Base-by-base conservation (phyloP, 2,888 invertebrate genomes). In the Eupeodes luniger region DNA sequence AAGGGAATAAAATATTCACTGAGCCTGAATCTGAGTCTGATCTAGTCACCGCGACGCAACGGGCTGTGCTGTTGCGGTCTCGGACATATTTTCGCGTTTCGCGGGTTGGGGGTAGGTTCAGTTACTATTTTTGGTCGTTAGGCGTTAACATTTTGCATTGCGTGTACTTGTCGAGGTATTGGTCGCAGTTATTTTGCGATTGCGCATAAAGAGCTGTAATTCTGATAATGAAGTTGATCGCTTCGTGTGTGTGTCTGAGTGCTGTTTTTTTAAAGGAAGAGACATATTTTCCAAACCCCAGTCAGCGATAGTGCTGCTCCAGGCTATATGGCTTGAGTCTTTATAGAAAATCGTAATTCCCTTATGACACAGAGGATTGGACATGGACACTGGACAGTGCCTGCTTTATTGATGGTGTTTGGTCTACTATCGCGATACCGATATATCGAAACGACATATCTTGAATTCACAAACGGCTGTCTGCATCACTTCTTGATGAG, bases 1-100 rank as follows among this genome's bases (percentile, higher is more conserved):
- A 87, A 84, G 84, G 84, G 81, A 77, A 84, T 77, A 88, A 88
- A 81, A 77, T 84, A 88, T 88, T 88, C 87, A 87, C 49, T 74
- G 79, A 83, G 72, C 40, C 61, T 69, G 55, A 27, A 2, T 27
- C 49, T 74, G 79, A 3, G 14, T 66, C 47, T 66, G 49, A 27
- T 66, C 14, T 49, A 27, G 27, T 7, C 62, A 12, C 19, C 2
- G 19, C 14, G 19, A 19, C 2, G 19, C 14, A 9, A 19, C 16
- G 55, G 19, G 19, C 51, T n/a, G 27, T 57, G 57, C 19, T 36
- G 70, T 62, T 49, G 76, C 62, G 55, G 69, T 51, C 7, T 51
- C n/a, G n/a, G 14, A 36, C 14, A 5, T 14, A 27, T 27, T 3
- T 27, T 51, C 2, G 34, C n/a, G 1, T 7, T 14, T 34, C 11